A percentile compares a stretch with the other conserved stretches of the same genome.
Evolutionary conservation across 2,113 vertebrate genomes (phyloP).

Genomic region (Oreochromis spilurus): DNA sequence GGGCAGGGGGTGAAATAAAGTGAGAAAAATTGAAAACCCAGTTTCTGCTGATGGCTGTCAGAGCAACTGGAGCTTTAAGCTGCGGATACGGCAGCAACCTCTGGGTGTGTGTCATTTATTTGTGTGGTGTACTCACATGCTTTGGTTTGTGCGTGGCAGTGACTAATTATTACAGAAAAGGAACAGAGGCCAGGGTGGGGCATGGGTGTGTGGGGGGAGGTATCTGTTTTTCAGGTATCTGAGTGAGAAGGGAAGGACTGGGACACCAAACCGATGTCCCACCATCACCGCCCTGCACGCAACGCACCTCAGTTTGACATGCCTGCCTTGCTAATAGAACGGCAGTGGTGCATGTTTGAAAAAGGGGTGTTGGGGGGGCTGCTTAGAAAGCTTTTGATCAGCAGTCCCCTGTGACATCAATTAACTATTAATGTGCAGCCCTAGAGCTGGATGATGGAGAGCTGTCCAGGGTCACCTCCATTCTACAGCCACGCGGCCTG

Average conservation of each 20-base stretch:
- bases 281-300: no score
- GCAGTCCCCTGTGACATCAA: constrained; percentile 68
- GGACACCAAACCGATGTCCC: not conserved
- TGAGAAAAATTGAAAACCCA: constrained; percentile 26
- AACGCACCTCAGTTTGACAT: not conserved
- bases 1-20: not conserved
- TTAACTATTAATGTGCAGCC: constrained; percentile 63
- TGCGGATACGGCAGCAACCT: constrained; percentile 47
- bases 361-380: constrained; percentile 20
- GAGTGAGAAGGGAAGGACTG: constrained; percentile 15
- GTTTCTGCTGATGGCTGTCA: constrained; percentile 70
- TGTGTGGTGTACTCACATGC: not conserved
- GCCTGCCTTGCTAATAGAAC: constrained; percentile 51
- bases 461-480: constrained; percentile 53
- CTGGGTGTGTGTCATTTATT: not conserved
- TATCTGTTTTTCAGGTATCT: constrained; percentile 24
- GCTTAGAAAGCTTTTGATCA: constrained; percentile 64
- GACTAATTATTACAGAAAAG: constrained; percentile 53
- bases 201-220: not conserved
- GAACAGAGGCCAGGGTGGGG: not conserved
- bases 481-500: constrained; percentile 6
- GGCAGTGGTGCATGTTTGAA: constrained; percentile 47
- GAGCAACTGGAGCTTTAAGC: constrained; percentile 47
- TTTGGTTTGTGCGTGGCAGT: constrained; percentile 10
- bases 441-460: constrained; percentile 40